A percentile compares a stretch with the other conserved stretches of the same genome.
Conservation (phyloP, 1,140 invertebrate genomes). For the Lerema accius region DNA sequence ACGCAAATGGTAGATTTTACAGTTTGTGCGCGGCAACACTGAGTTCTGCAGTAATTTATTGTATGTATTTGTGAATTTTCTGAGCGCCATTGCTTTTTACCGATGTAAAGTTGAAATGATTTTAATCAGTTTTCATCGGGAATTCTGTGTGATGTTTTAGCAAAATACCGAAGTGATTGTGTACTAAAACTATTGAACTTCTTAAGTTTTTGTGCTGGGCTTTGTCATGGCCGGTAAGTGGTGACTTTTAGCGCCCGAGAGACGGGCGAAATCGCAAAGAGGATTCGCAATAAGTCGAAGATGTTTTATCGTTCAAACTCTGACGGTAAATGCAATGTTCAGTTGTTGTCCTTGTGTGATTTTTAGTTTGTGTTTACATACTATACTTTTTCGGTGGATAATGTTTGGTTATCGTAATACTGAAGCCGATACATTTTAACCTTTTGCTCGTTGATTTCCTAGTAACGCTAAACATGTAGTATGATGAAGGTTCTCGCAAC, state of each 20-base stretch:
- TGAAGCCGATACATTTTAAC: constrained; percentile 69
- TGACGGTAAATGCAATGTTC: constrained; percentile 81
- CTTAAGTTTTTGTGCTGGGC: constrained; percentile 82
- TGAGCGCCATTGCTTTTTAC: constrained; percentile 82
- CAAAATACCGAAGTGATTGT: constrained; percentile 79
- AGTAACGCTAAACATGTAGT: constrained; percentile 59
- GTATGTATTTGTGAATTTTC: constrained; percentile 80
- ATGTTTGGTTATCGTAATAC: constrained; percentile 72
- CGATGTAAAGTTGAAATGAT: constrained; percentile 81
- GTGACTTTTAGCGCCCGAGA: constrained; percentile 83
- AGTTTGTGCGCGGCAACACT: constrained; percentile 64
- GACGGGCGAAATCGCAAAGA: constrained; percentile 82
- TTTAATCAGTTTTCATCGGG: constrained; percentile 82
- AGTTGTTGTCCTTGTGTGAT: constrained; percentile 80
- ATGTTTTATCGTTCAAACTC: constrained; percentile 83
- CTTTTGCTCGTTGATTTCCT: constrained; percentile 62
- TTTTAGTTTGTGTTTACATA: constrained; percentile 77
- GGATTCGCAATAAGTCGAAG: constrained; percentile 82
- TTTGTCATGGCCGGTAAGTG: constrained; percentile 84
- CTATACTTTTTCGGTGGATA: constrained; percentile 67
- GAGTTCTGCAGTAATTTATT: constrained; percentile 76
- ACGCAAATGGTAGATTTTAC: constrained; percentile 43
- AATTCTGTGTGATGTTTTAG: constrained; percentile 81
- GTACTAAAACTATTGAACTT: constrained; percentile 80
- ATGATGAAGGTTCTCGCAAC: constrained; percentile 69